Evolutionary conservation across 2,113 vertebrate genomes (phyloP).

Genomic region (Bufo gargarizans): DNA sequence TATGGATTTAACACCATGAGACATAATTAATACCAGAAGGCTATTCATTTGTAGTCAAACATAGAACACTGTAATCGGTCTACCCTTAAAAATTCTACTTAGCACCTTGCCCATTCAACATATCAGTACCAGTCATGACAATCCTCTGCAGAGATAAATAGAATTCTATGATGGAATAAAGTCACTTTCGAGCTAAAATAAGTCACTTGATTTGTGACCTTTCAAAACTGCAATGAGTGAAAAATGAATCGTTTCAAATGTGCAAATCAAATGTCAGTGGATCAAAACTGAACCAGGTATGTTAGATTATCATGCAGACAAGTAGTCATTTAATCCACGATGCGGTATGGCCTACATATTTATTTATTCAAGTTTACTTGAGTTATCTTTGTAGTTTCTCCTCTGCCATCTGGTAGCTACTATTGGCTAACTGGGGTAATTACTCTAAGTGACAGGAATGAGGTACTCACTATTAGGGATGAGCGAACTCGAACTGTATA

Average conservation of each 20-base stretch:
- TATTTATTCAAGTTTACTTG: background rate
- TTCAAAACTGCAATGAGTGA: background rate
- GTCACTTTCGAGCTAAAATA: background rate
- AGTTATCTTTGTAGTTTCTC: slow-evolving; percentile 13
- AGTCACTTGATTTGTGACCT: slow-evolving; percentile 11
- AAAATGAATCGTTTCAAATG: slow-evolving; percentile 1
- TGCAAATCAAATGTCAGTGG: background rate
- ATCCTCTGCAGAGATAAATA: slow-evolving; percentile 26
- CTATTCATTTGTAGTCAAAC: background rate
- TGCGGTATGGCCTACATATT: background rate
- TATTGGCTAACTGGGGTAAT: slow-evolving; percentile 28
- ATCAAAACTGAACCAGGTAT: background rate
- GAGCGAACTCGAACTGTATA: no score
- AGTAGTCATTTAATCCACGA: background rate
- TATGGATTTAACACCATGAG: background rate
- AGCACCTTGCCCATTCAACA: slow-evolving; percentile 1
- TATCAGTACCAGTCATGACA: slow-evolving; percentile 30
- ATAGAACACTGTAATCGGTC: background rate
- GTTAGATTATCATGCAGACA: background rate
- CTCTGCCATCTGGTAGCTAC: slow-evolving; percentile 13
- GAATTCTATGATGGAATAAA: slow-evolving; percentile 17
- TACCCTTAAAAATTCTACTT: background rate
- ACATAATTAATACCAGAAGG: background rate
- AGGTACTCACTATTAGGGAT: slow-evolving; percentile 4
- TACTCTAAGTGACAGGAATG: slow-evolving; percentile 32